Evolutionary conservation across 2,113 vertebrate genomes (phyloP).

Genomic region (Pygoscelis antarcticus): DNA sequence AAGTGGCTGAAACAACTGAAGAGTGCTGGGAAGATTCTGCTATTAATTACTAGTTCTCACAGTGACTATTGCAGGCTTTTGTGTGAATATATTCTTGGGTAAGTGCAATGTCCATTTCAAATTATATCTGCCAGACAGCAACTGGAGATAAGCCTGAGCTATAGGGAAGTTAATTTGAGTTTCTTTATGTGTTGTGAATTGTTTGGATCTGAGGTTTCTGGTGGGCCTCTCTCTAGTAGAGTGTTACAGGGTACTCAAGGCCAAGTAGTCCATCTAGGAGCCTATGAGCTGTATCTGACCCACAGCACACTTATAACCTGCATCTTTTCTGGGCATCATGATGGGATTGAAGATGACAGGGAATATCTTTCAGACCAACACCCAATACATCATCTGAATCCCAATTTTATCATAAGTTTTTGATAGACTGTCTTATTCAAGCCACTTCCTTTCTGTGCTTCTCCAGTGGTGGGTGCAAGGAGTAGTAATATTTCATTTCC

Average conservation of each 20-base stretch:
- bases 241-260: background rate
- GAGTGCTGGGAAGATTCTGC: conserved; percentile 84
- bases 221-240: background rate
- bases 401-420: background rate
- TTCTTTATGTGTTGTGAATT: background rate
- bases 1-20: conserved; percentile 89
- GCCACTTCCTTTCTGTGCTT: background rate
- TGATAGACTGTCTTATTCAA: background rate
- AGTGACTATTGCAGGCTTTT: conserved; percentile 94
- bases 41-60: conserved; percentile 95
- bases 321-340: background rate
- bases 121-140: background rate
- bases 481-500: background rate
- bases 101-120: conserved; percentile 55
- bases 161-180: background rate
- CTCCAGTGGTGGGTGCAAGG: background rate
- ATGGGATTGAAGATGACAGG: background rate
- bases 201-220: background rate
- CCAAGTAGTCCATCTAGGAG: background rate
- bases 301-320: background rate
- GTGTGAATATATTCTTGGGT: conserved; percentile 91
- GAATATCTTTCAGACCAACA: background rate
- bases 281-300: background rate
- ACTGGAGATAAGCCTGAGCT: background rate
- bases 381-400: background rate